These are phyloP conservation scores for Leptothorax acervorum DNA, from an alignment of 2,888 invertebrate species.

Conservation along the genomic window DNA sequence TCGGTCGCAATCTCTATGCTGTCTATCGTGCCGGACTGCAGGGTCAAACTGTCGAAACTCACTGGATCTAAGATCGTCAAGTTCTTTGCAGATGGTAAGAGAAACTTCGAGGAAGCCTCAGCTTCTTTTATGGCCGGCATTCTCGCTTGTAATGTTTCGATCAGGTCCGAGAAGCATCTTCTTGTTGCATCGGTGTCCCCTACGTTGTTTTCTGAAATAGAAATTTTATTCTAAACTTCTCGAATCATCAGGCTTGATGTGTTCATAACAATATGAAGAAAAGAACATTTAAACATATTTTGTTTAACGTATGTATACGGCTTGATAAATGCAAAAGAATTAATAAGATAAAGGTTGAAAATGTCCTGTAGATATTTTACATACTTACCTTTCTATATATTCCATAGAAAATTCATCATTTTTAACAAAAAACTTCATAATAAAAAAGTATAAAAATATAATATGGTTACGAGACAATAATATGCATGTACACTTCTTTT, in stretches of 20 bases:
- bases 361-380: neutral
- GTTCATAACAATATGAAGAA: neutral
- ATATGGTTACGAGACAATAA: conserved; percentile 17
- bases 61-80: conserved; percentile 59
- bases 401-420: neutral
- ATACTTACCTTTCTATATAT: neutral
- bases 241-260: neutral
- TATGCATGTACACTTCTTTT: neutral
- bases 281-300: neutral
- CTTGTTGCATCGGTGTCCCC: conserved; percentile 54
- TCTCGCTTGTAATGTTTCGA: conserved; percentile 68
- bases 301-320: neutral
- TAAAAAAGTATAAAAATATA: neutral
- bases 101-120: conserved; percentile 67
- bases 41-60: conserved; percentile 63
- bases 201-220: conserved; percentile 57
- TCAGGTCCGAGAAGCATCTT: conserved; percentile 73
- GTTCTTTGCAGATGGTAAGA: conserved; percentile 66
- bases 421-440: neutral
- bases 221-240: conserved; percentile 24
- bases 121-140: conserved; percentile 70
- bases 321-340: neutral
- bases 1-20: conserved; percentile 54
- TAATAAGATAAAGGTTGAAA: neutral
- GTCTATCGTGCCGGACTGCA: conserved; percentile 64